Conservation (phyloP, 2,888 invertebrate species). For the Sphaerophoria rueppellii region DNA sequence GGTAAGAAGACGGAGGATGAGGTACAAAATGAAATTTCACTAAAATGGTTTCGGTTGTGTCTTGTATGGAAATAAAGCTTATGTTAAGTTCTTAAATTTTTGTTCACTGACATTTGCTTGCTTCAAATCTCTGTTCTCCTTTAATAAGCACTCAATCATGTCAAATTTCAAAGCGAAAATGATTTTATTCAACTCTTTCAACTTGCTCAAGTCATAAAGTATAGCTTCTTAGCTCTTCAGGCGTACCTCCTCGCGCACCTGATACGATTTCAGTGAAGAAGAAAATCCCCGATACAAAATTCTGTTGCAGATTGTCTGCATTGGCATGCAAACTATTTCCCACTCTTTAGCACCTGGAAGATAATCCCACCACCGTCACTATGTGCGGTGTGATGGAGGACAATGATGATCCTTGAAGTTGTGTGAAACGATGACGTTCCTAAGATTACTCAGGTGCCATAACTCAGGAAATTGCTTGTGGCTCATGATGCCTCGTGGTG, state of each 20-base stretch:
- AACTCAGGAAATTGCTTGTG: constrained; percentile 54
- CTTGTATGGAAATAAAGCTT: not conserved
- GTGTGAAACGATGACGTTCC: constrained; percentile 15
- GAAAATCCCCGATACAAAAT: constrained; percentile 64
- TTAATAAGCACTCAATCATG: constrained; percentile 32
- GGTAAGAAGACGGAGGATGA: not conserved
- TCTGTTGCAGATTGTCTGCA: constrained; percentile 60
- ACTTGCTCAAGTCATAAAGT: constrained; percentile 34
- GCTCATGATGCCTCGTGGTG: not conserved
- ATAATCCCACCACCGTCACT: not conserved
- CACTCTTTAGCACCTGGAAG: constrained; percentile 4
- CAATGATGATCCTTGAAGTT: not conserved
- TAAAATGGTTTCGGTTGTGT: not conserved
- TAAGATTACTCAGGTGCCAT: constrained; percentile 62
- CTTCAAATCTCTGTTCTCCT: too few species aligned
- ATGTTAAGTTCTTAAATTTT: not conserved
- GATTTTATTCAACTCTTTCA: constrained; percentile 24
- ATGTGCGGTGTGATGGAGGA: constrained; percentile 10
- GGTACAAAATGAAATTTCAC: not conserved
- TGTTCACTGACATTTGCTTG: too few species aligned
- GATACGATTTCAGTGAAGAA: constrained; percentile 65
- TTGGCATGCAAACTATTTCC: constrained; percentile 56
- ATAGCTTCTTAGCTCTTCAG: not conserved
- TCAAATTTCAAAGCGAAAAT: constrained; percentile 28
- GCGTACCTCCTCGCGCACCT: constrained; percentile 53